These are phyloP conservation scores for Bryconaethiops microstoma DNA, from an alignment of 2,797 vertebrate species.

Conservation along the genomic window DNA sequence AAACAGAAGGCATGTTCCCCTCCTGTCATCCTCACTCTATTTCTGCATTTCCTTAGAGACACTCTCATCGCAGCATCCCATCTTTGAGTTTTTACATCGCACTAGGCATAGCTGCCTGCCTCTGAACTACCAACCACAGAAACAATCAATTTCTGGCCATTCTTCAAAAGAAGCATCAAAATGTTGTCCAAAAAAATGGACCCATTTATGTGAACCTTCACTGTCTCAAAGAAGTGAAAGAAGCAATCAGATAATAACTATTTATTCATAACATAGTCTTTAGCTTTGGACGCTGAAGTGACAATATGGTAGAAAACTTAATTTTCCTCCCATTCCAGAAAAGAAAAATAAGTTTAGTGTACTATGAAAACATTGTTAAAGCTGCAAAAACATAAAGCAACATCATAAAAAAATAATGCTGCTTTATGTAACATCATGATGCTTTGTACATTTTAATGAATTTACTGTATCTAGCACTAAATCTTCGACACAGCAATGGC, in stretches of 20 bases:
- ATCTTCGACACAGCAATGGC: no score
- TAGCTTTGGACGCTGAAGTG: neutral
- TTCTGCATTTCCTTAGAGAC: constrained; percentile 19
- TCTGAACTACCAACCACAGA: constrained; percentile 18
- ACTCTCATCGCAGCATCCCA: constrained; percentile 2
- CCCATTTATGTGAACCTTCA: neutral
- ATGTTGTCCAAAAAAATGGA: neutral
- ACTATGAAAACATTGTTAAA: neutral
- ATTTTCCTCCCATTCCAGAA: neutral
- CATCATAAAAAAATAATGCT: no score
- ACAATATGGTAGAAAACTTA: neutral
- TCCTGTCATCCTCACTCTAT: constrained; percentile 17
- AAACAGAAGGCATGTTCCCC: constrained; percentile 16
- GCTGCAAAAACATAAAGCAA: no score
- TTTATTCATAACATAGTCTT: neutral
- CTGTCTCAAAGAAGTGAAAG: neutral
- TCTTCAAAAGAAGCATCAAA: constrained; percentile 11
- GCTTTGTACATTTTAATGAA: no score
- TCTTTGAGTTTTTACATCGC: constrained; percentile 22
- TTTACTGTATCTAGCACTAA: no score
- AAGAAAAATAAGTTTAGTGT: neutral
- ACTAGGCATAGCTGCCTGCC: neutral
- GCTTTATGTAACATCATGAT: no score
- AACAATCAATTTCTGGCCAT: constrained; percentile 19
- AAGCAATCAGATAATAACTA: neutral